phyloP scores from a whole-genome alignment of 2,113 vertebrate genomes.

The Pholis gunnellus region DNA sequence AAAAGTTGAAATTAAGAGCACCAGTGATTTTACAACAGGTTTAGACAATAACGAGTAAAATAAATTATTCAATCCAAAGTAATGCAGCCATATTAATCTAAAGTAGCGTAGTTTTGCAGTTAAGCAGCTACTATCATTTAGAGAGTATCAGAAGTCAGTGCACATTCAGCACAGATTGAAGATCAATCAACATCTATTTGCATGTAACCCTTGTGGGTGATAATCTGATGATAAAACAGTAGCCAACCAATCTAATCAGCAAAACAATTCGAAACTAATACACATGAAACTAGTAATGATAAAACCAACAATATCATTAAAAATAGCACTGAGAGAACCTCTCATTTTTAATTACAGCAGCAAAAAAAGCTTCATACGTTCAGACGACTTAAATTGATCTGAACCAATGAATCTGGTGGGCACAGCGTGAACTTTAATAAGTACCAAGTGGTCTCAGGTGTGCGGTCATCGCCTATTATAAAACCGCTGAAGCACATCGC shows the following conservation, averaged over 20 bases:
- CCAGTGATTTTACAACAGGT: background rate
- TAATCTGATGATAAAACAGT: background rate
- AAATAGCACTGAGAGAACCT: background rate
- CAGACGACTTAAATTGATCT: background rate
- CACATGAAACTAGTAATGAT: background rate
- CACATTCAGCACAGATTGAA: background rate
- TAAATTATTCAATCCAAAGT: background rate
- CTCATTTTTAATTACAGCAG: background rate
- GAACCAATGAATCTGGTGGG: conserved; percentile 8
- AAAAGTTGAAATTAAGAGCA: background rate
- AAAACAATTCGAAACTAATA: background rate
- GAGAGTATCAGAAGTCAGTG: background rate
- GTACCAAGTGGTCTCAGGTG: conserved; percentile 65
- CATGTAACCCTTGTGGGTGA: background rate
- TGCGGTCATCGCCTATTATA: conserved; percentile 64
- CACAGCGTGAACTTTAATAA: conserved; percentile 43
- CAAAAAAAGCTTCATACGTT: background rate
- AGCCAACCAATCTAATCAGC: background rate
- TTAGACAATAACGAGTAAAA: background rate
- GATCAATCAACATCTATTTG: background rate
- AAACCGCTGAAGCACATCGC: conserved; percentile 60
- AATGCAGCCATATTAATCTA: background rate
- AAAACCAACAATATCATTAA: background rate
- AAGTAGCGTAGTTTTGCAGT: background rate
- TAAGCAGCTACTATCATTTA: background rate